Conservation (phyloP, 1,140 invertebrate genomes). For the Bombus fervidus region DNA sequence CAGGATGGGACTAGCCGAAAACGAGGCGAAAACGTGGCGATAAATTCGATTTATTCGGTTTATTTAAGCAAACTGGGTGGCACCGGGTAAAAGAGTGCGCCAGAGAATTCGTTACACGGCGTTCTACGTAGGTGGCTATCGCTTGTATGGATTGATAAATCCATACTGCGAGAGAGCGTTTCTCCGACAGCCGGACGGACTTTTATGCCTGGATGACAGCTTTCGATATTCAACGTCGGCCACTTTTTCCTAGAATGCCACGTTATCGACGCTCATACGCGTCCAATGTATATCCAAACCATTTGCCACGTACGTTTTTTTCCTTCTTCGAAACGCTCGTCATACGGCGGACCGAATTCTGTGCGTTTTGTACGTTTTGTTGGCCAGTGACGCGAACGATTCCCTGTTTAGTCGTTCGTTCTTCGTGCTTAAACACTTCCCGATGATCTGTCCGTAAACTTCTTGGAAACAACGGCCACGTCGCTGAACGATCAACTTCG, state of each 20-base stretch:
- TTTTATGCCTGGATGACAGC: constrained; percentile 11
- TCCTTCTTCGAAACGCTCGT: background rate
- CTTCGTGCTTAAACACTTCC: too few species aligned
- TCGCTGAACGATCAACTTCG: too few species aligned
- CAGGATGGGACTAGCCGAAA: too few species aligned
- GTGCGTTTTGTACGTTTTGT: too few species aligned
- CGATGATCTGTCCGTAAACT: too few species aligned
- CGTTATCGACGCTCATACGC: background rate
- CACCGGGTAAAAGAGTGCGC: background rate
- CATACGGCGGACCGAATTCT: background rate
- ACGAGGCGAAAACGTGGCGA: background rate
- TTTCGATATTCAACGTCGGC: constrained; percentile 21
- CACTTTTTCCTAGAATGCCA: background rate
- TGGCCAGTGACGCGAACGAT: too few species aligned
- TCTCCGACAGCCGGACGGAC: background rate
- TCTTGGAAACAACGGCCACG: too few species aligned
- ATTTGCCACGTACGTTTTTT: background rate
- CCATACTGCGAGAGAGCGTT: constrained; percentile 33
- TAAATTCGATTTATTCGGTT: background rate
- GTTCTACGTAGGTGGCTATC: constrained; percentile 12
- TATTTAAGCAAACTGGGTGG: background rate
- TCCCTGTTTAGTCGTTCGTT: too few species aligned
- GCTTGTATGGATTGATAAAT: constrained; percentile 54
- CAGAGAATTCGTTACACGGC: background rate
- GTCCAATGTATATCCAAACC: background rate